Base-by-base conservation (phyloP, 2,113 vertebrate species). In the Misgurnus anguillicaudatus region DNA sequence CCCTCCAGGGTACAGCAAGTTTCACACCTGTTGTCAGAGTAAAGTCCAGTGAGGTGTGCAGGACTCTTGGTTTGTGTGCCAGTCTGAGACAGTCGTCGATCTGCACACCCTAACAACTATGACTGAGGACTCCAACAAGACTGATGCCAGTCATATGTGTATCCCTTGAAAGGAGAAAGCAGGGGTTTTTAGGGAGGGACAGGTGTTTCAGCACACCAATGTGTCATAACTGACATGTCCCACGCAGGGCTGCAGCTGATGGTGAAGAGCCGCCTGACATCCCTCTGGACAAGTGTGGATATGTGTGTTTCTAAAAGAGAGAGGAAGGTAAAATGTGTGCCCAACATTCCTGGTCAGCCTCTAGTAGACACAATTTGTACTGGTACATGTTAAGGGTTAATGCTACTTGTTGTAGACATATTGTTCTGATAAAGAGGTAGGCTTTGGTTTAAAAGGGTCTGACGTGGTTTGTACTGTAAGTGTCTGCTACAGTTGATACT, bases 201-300 rank as follows among this genome's bases (percentile, higher is more conserved):
- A 78, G 41, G 78, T 83, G 74, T 76, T 71, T 51, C 19, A 62
- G 42, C 36, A 58, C 51, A 57, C 8, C 48, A 75, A 53, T 58
- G 69, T 80, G 78, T 80, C 77, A 72, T 60, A 53, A 31, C 77
- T 71, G 68, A 61, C 80, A 82, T 41, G 51, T 78, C 68, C 75
- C 68, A 82, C 68, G 72, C 68, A 57, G 57, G 19, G 19, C n/a
- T 24, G 58, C 39, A 63, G 58, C 74, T 77, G 65, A 77, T 42
- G 36, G 55, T n/a, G 41, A 61, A n/a, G 31, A 81, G 58, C 45
- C 21, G 51, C 53, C 17, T 81, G 75, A 78, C 67, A 73, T 19
- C 74, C 58, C 72, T 62, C 64, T 65, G 63, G 68, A 60, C 48
- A 9, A 58, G 41, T 41, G 19, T 58, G 47, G 64, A 31, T 19